A percentile compares a stretch with the other conserved stretches of the same genome.
phyloP scores from a whole-genome alignment of 2,113 vertebrate genomes.

The Phylloscopus whistleri region DNA sequence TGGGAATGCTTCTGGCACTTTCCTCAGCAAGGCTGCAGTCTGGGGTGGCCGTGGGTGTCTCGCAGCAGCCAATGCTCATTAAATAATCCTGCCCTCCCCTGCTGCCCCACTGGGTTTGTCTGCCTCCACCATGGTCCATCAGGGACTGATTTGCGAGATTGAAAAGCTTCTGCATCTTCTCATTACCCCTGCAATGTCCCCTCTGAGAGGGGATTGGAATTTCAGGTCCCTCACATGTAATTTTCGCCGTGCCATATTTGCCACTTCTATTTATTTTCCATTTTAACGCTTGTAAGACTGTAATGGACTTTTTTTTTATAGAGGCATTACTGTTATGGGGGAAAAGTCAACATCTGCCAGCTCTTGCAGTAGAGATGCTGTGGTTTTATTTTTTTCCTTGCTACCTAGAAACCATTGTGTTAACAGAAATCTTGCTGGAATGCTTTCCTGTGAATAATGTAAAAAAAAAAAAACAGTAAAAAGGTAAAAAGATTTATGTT shows the following conservation, averaged over 20 bases:
- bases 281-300: not conserved
- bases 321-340: not conserved
- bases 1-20: conserved; percentile 26
- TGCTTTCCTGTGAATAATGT: not conserved
- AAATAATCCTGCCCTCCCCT: conserved; percentile 38
- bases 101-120: not conserved
- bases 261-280: conserved; percentile 42
- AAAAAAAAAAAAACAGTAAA: not conserved
- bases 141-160: conserved; percentile 42
- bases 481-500: not conserved
- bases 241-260: not conserved
- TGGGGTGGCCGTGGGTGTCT: conserved; percentile 11
- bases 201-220: conserved; percentile 33
- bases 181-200: conserved; percentile 34
- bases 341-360: conserved; percentile 47
- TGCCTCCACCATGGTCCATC: not conserved
- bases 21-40: not conserved
- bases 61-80: conserved; percentile 15
- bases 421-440: not conserved
- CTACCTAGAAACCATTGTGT: conserved; percentile 33
- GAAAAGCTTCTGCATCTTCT: conserved; percentile 49
- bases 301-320: not conserved
- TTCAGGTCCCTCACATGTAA: conserved; percentile 1
- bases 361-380: not conserved
- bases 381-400: not conserved